Conservation (phyloP, 2,797 vertebrate genomes). For the Enoplosus armatus region DNA sequence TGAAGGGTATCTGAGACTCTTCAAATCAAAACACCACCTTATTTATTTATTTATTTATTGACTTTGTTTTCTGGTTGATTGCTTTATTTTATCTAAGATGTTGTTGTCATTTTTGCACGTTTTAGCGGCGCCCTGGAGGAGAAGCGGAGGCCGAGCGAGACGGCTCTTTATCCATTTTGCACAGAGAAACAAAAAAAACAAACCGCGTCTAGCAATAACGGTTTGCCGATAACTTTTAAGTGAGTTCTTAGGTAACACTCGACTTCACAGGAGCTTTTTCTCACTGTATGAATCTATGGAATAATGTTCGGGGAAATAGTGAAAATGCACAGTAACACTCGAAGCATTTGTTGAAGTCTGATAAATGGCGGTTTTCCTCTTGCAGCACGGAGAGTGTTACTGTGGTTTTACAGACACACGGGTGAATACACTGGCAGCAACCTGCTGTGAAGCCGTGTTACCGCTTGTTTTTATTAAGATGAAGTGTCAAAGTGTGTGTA, state of each 20-base stretch:
- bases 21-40: slow-evolving; percentile 14
- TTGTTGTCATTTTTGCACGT: slow-evolving; percentile 61
- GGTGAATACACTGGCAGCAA: background rate
- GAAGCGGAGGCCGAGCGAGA: slow-evolving; percentile 36
- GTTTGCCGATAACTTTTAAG: slow-evolving; percentile 58
- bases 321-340: slow-evolving; percentile 11
- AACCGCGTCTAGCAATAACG: slow-evolving; percentile 75
- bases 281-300: slow-evolving; percentile 19
- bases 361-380: background rate
- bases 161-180: slow-evolving; percentile 73
- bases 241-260: slow-evolving; percentile 31
- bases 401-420: background rate
- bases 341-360: slow-evolving; percentile 6
- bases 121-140: slow-evolving; percentile 57
- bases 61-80: slow-evolving; percentile 24
- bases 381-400: slow-evolving; percentile 24
- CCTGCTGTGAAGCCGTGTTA: background rate
- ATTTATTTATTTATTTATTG: slow-evolving; percentile 56
- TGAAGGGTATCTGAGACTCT: slow-evolving; percentile 13
- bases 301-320: too few species aligned
- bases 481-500: slow-evolving; percentile 74
- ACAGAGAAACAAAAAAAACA: slow-evolving; percentile 66
- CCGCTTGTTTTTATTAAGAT: slow-evolving; percentile 55
- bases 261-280: slow-evolving; percentile 21
- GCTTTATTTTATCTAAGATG: slow-evolving; percentile 35